A percentile compares a stretch with the other conserved stretches of the same genome.
phyloP scores from a whole-genome alignment of 2,113 vertebrate species.

The Camarhynchus parvulus region DNA sequence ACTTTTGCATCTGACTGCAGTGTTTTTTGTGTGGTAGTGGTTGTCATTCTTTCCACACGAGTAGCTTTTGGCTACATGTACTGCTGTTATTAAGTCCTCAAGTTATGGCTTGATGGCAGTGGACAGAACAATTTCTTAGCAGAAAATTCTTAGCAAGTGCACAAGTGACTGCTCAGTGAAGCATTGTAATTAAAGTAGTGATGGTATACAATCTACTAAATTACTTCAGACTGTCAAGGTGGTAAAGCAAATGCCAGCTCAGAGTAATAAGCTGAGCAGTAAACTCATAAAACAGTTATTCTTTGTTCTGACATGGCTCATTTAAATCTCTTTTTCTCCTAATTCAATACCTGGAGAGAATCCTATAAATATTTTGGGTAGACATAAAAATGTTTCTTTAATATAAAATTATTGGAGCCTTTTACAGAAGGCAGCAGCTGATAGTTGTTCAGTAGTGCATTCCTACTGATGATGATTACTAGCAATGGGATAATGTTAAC shows the following conservation, averaged over 20 bases:
- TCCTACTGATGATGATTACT: background rate
- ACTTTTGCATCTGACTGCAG: background rate
- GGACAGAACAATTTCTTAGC: constrained; percentile 53
- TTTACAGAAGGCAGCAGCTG: background rate
- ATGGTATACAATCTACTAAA: constrained; percentile 1
- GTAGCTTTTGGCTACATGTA: constrained; percentile 18
- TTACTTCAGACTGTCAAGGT: constrained; percentile 33
- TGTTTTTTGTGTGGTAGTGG: background rate
- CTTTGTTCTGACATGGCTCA: background rate
- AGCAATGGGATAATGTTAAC: background rate
- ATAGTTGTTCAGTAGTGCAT: background rate
- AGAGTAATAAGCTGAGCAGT: constrained; percentile 6
- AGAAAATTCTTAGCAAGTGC: constrained; percentile 34
- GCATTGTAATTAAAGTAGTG: constrained; percentile 49
- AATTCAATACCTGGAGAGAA: background rate
- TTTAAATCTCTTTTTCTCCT: constrained; percentile 27
- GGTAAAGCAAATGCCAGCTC: background rate
- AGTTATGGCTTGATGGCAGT: constrained; percentile 18
- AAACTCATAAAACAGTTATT: constrained; percentile 29
- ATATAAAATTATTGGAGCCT: background rate
- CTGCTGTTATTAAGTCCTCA: constrained; percentile 47
- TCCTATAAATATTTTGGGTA: background rate
- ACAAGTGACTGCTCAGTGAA: constrained; percentile 26
- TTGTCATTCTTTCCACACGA: background rate
- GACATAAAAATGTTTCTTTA: background rate